Evolutionary conservation across 2,888 invertebrate species (phyloP).

Genomic region (Heteropelma amictum): DNA sequence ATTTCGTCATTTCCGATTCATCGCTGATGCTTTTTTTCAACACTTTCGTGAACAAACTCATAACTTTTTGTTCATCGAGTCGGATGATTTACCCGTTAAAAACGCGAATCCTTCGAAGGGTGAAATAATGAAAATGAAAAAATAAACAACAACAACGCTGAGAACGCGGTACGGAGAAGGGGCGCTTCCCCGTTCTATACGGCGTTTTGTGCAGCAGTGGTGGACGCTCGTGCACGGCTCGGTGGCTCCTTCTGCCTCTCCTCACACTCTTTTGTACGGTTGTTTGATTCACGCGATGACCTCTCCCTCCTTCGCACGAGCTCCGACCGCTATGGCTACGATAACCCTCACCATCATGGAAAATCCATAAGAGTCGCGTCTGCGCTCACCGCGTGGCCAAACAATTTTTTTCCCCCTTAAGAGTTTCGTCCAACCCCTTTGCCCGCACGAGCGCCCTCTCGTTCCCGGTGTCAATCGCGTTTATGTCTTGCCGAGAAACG

Average conservation of each 20-base stretch:
- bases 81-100: background rate
- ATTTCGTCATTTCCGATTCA: conserved; percentile 31
- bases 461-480: no score
- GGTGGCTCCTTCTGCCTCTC: conserved; percentile 24
- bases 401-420: conserved; percentile 36
- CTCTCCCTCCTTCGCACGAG: conserved; percentile 47
- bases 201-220: conserved; percentile 30
- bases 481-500: no score
- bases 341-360: conserved; percentile 64
- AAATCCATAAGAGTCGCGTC: conserved; percentile 77
- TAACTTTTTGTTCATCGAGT: background rate
- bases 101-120: no score
- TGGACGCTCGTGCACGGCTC: conserved; percentile 37
- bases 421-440: conserved; percentile 30
- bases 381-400: conserved; percentile 65
- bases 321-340: conserved; percentile 44
- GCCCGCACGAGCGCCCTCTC: background rate
- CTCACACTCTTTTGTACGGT: conserved; percentile 34
- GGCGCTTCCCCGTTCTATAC: conserved; percentile 59
- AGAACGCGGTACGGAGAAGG: no score
- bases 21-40: background rate
- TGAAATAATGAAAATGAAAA: no score
- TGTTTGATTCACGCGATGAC: conserved; percentile 33
- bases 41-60: background rate
- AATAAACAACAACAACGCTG: no score